Evolutionary conservation across 1,140 invertebrate species (phyloP).

Genomic region (Neoseiulus cucumeris): DNA sequence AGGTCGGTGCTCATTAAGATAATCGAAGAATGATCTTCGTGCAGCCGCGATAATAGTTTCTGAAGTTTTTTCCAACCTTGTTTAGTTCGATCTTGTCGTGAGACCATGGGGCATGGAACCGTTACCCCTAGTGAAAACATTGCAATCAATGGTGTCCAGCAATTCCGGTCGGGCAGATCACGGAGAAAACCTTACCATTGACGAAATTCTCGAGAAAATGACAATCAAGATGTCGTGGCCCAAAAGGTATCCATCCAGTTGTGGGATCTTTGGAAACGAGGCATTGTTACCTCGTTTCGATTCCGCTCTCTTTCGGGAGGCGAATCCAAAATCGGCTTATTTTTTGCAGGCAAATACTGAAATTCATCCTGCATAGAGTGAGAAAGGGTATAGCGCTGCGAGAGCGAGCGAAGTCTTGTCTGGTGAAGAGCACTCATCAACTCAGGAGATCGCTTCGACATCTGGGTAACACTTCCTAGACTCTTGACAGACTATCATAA

Average conservation of each 20-base stretch:
- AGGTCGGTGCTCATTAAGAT: conserved; percentile 22
- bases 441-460: too few species aligned
- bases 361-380: not conserved
- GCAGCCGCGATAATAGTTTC: too few species aligned
- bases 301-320: not conserved
- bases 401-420: not conserved
- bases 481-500: too few species aligned
- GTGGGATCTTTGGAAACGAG: too few species aligned
- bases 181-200: not conserved
- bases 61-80: not conserved
- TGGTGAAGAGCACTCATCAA: not conserved
- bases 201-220: not conserved
- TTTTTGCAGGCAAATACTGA: not conserved
- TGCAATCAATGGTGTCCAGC: conserved; percentile 24
- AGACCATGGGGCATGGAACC: conserved; percentile 45
- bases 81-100: conserved; percentile 39
- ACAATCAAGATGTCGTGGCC: not conserved
- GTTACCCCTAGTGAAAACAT: conserved; percentile 38
- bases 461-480: too few species aligned
- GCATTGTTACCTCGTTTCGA: too few species aligned
- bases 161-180: not conserved
- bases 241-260: not conserved
- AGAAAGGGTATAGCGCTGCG: not conserved
- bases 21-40: too few species aligned
- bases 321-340: too few species aligned